phyloP scores from a whole-genome alignment of 2,888 invertebrate species.

The Seladonia tumulorum region DNA sequence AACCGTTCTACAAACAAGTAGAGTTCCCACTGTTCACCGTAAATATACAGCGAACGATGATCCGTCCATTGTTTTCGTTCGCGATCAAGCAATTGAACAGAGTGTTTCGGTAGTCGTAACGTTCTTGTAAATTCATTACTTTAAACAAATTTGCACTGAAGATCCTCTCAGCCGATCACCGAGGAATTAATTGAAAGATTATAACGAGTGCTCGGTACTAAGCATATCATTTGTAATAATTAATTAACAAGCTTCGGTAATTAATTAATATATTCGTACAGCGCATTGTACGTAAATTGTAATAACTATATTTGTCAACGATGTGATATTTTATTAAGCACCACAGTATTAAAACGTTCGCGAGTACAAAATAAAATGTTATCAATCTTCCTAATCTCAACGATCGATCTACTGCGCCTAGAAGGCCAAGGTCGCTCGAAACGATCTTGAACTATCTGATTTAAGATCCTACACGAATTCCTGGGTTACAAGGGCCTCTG shows the following conservation, averaged over 20 bases:
- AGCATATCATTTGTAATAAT: background rate
- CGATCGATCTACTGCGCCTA: slow-evolving; percentile 1
- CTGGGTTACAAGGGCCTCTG: slow-evolving; percentile 8
- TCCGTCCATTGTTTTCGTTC: background rate
- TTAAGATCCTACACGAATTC: slow-evolving; percentile 46
- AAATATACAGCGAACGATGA: background rate
- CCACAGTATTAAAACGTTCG: background rate
- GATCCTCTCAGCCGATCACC: background rate
- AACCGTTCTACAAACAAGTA: background rate
- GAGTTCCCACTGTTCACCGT: slow-evolving; percentile 1
- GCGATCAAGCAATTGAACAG: background rate
- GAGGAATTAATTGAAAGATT: background rate
- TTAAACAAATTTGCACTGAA: background rate
- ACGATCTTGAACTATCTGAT: slow-evolving; percentile 22
- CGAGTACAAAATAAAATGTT: background rate
- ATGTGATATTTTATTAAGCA: background rate
- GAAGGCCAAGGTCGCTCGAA: slow-evolving; percentile 37
- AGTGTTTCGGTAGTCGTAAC: background rate
- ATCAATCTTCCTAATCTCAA: background rate
- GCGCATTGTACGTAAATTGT: background rate
- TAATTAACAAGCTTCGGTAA: background rate
- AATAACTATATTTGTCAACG: background rate
- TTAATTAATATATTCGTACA: background rate
- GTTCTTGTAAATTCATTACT: background rate
- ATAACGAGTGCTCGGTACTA: background rate